A percentile compares a stretch with the other conserved stretches of the same genome.
phyloP scores from a whole-genome alignment of 2,888 invertebrate genomes.

The Sturmia bella region DNA sequence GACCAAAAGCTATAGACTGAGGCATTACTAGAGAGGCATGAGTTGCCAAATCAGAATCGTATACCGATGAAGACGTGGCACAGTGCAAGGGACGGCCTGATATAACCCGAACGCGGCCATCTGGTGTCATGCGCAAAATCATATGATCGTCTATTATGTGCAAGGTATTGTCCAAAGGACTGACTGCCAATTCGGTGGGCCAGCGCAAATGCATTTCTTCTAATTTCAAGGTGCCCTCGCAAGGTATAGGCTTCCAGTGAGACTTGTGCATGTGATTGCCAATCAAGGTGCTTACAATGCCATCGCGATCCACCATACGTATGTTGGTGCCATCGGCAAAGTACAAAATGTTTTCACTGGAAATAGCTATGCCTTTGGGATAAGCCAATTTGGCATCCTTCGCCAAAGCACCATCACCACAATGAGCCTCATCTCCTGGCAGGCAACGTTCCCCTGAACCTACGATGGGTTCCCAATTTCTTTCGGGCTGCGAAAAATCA shows the following conservation, averaged over 20 bases:
- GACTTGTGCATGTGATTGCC: slow-evolving; percentile 96
- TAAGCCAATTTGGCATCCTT: slow-evolving; percentile 96
- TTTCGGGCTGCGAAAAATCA: slow-evolving; percentile 92
- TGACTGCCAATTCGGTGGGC: slow-evolving; percentile 97
- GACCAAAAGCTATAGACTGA: slow-evolving; percentile 96
- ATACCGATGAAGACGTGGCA: slow-evolving; percentile 89
- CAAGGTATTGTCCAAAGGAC: slow-evolving; percentile 95
- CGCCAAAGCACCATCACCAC: slow-evolving; percentile 97
- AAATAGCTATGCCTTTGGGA: slow-evolving; percentile 97
- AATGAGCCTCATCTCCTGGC: slow-evolving; percentile 96
- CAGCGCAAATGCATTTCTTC: slow-evolving; percentile 96
- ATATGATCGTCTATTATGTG: slow-evolving; percentile 98
- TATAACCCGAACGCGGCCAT: slow-evolving; percentile 94
- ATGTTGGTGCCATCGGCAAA: slow-evolving; percentile 98
- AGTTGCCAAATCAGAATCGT: slow-evolving; percentile 93
- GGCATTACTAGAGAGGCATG: slow-evolving; percentile 96
- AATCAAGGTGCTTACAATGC: slow-evolving; percentile 94
- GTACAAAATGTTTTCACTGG: slow-evolving; percentile 94
- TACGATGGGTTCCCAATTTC: slow-evolving; percentile 97
- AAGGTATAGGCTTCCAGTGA: slow-evolving; percentile 96
- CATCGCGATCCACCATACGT: slow-evolving; percentile 95
- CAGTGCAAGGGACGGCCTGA: slow-evolving; percentile 97
- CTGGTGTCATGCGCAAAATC: slow-evolving; percentile 94
- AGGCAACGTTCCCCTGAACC: slow-evolving; percentile 97
- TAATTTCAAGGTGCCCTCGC: slow-evolving; percentile 94